These are phyloP conservation scores for Dugesia japonica DNA, from an alignment of 2,888 invertebrate species.

Conservation along the genomic window DNA sequence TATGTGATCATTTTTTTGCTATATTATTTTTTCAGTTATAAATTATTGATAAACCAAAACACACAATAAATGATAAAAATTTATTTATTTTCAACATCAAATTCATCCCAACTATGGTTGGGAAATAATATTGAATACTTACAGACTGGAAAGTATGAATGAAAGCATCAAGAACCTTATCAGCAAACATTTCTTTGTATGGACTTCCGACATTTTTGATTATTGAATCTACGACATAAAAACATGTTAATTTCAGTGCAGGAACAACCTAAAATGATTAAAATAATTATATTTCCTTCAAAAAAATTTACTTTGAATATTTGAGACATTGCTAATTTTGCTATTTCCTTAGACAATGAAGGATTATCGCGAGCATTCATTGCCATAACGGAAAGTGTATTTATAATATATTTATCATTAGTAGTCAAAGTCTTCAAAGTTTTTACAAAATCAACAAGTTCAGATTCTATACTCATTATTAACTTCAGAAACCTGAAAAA, in stretches of 20 bases:
- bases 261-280: not conserved
- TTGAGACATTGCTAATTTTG: not conserved
- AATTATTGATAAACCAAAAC: not conserved
- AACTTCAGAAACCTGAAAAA: no score
- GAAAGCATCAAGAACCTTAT: constrained; percentile 26
- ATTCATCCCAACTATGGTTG: not conserved
- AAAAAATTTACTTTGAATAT: not conserved
- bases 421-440: not conserved
- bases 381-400: not conserved
- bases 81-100: not conserved
- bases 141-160: constrained; percentile 29
- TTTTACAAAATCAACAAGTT: not conserved
- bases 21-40: no score
- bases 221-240: constrained; percentile 34
- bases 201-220: constrained; percentile 27
- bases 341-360: not conserved
- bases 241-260: constrained; percentile 17
- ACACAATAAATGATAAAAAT: no score
- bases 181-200: constrained; percentile 31
- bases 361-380: not conserved
- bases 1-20: no score
- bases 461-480: not conserved
- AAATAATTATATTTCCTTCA: not conserved
- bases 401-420: not conserved
- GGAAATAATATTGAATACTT: constrained; percentile 11